A percentile compares a stretch with the other conserved stretches of the same genome.
Evolutionary conservation across 2,888 invertebrate genomes (phyloP).

Genomic region (Macrosoma leucophasiata): DNA sequence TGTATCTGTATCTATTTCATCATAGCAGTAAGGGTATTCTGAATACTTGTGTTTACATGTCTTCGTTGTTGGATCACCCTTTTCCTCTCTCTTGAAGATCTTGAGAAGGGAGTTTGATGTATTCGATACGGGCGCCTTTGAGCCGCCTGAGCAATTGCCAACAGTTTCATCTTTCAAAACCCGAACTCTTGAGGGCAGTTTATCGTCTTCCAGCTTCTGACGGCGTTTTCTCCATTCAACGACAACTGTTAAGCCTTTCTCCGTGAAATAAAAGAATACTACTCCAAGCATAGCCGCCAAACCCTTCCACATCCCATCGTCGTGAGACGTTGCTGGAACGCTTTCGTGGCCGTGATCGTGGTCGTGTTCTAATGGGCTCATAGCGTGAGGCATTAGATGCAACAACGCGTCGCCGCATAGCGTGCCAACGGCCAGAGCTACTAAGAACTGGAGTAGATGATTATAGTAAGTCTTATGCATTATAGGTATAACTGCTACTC

Average conservation of each 20-base stretch:
- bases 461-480: conserved; percentile 93
- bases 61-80: conserved; percentile 73
- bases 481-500: conserved; percentile 92
- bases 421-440: conserved; percentile 94
- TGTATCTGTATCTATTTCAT: conserved; percentile 86
- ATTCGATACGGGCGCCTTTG: conserved; percentile 57
- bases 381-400: conserved; percentile 93
- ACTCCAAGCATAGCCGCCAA: conserved; percentile 88
- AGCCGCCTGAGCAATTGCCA: conserved; percentile 53
- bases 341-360: conserved; percentile 31
- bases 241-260: conserved; percentile 85
- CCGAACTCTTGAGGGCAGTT: conserved; percentile 80
- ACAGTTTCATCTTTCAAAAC: conserved; percentile 82
- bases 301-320: conserved; percentile 89
- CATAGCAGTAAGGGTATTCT: conserved; percentile 92
- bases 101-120: conserved; percentile 59
- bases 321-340: conserved; percentile 58
- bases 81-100: conserved; percentile 61
- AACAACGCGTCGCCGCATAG: conserved; percentile 93
- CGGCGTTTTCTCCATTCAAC: conserved; percentile 87
- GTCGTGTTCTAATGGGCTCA: conserved; percentile 50
- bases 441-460: conserved; percentile 91
- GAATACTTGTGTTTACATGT: conserved; percentile 92
- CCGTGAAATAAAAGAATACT: conserved; percentile 92
- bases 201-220: conserved; percentile 80